A percentile compares a stretch with the other conserved stretches of the same genome.
Conservation (phyloP, 2,888 invertebrate genomes). For the Sepioteuthis lessoniana region DNA sequence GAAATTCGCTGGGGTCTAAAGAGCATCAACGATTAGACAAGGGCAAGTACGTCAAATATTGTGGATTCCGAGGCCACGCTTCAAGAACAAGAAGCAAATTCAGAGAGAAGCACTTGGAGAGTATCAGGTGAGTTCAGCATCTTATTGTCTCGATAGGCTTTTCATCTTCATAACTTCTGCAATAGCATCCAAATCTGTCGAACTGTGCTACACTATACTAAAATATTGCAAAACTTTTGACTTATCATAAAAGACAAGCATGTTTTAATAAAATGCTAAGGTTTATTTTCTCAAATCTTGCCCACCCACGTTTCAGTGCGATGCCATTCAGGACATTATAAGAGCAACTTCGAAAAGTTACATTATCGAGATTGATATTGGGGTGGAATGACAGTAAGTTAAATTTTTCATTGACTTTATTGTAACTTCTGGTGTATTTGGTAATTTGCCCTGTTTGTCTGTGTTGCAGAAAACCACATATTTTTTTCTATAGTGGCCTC, state of each 20-base stretch:
- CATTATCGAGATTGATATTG: neutral
- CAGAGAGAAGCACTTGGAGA: no score
- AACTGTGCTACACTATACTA: no score
- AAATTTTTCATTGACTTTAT: neutral
- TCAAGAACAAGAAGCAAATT: no score
- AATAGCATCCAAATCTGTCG: no score
- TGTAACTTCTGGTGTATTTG: neutral
- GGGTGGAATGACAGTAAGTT: neutral
- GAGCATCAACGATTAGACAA: no score
- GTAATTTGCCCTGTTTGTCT: constrained; percentile 33
- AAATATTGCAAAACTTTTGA: no score
- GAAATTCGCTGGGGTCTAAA: no score
- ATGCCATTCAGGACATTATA: neutral
- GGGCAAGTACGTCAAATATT: no score
- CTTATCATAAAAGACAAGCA: neutral
- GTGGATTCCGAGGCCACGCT: no score
- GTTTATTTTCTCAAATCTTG: neutral
- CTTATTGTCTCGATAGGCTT: no score
- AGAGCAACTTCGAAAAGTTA: neutral
- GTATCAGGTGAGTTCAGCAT: no score
- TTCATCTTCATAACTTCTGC: no score
- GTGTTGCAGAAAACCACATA: neutral
- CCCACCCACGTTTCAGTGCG: neutral
- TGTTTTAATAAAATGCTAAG: neutral
- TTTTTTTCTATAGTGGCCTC: neutral